Evolutionary conservation across 2,888 invertebrate species (phyloP).

Genomic region (Drosophila nr. fundita): DNA sequence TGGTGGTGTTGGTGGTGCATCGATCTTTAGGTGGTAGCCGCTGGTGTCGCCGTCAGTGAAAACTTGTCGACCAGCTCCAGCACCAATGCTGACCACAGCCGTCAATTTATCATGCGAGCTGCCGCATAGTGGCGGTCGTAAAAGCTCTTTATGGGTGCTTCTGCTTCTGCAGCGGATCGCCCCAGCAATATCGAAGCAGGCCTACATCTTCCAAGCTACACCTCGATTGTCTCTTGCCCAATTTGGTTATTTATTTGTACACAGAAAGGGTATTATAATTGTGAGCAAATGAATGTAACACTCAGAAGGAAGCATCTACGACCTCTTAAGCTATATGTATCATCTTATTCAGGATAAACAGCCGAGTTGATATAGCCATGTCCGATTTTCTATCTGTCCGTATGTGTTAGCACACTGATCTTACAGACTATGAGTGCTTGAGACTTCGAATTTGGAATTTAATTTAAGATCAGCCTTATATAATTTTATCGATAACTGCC

Average conservation of each 20-base stretch:
- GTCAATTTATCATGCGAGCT: constrained; percentile 79
- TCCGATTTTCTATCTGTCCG: not conserved
- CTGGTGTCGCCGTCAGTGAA: constrained; percentile 44
- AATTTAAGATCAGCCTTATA: not conserved
- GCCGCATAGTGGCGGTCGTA: constrained; percentile 61
- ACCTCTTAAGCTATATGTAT: not conserved
- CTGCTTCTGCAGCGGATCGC: constrained; percentile 52
- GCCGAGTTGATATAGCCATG: not conserved
- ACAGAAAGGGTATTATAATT: not conserved
- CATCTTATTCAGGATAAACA: not conserved
- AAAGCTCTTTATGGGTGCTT: constrained; percentile 75
- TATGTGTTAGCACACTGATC: not conserved
- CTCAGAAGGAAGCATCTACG: not conserved
- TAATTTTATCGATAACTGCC: not conserved
- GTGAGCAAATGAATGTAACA: not conserved
- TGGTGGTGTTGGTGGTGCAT: constrained; percentile 30
- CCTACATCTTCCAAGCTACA: not conserved
- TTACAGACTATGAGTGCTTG: not conserved
- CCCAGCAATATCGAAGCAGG: constrained; percentile 4
- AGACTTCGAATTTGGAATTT: not conserved
- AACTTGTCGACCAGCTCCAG: constrained; percentile 63
- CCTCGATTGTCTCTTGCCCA: constrained; percentile 16
- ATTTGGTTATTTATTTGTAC: constrained; percentile 11
- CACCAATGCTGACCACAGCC: constrained; percentile 58
- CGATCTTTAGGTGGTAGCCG: constrained; percentile 64